Percentiles rank a stretch among this genome's conserved stretches.
Evolutionary conservation across 2,888 invertebrate genomes (phyloP).

Genomic region (Trissolcus japonicus): DNA sequence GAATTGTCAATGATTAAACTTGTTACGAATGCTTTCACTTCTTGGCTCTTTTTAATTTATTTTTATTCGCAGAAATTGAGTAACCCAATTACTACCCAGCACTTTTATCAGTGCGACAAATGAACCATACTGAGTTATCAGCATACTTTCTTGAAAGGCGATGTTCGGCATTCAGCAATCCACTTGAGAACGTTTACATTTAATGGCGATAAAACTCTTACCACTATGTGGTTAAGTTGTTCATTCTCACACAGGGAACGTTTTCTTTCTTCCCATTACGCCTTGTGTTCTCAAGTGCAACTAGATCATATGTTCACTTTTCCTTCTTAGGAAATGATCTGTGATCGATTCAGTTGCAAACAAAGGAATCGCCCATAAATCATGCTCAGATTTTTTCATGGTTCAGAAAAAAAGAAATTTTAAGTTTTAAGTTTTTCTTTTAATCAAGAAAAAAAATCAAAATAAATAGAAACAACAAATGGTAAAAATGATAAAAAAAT

Average conservation of each 20-base stretch:
- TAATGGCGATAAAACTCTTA: background rate
- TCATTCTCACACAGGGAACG: background rate
- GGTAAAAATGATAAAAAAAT: background rate
- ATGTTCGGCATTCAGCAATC: background rate
- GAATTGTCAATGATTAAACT: too few relatives aligned
- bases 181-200: background rate
- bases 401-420: background rate
- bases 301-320: slow-evolving; percentile 1
- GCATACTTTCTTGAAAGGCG: too few relatives aligned
- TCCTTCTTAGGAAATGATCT: background rate
- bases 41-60: too few relatives aligned
- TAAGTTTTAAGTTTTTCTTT: background rate
- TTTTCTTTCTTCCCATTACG: background rate
- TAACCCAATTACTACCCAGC: too few relatives aligned
- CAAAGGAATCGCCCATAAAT: slow-evolving; percentile 58
- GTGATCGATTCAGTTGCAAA: slow-evolving; percentile 13
- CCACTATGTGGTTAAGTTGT: background rate
- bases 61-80: too few relatives aligned
- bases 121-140: background rate
- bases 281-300: background rate
- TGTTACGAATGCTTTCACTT: too few relatives aligned
- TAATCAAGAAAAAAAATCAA: background rate
- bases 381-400: background rate
- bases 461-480: background rate
- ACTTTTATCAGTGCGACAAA: background rate